Conservation (phyloP, 2,888 invertebrate species). For the Lepidochitona cinerea region DNA sequence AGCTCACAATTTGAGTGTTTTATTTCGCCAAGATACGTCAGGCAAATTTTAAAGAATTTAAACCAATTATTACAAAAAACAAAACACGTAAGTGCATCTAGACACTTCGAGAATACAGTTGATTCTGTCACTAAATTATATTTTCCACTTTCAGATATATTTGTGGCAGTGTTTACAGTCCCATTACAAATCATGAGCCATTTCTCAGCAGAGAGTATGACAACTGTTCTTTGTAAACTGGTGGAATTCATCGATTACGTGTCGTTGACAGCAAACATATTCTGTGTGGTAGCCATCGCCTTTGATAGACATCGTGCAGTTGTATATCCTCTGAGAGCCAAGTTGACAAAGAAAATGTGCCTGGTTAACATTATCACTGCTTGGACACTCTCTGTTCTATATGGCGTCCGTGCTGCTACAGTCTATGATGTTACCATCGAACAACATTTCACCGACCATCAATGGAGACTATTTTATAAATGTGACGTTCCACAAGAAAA, state of each 20-base stretch:
- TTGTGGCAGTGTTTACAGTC: background rate
- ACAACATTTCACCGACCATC: background rate
- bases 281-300: conserved; percentile 1
- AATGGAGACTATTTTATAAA: background rate
- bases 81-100: too few relatives aligned
- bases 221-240: background rate
- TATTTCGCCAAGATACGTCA: too few relatives aligned
- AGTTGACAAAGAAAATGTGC: background rate
- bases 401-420: background rate
- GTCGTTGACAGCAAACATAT: background rate
- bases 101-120: too few relatives aligned
- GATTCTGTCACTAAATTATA: too few relatives aligned
- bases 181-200: background rate
- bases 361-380: background rate
- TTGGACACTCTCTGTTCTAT: background rate
- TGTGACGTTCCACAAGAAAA: background rate
- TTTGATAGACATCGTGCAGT: background rate
- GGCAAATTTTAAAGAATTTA: too few relatives aligned
- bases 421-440: background rate
- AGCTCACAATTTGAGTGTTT: too few relatives aligned
- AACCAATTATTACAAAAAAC: too few relatives aligned
- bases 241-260: background rate
- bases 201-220: background rate
- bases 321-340: background rate
- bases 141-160: background rate